phyloP scores from a whole-genome alignment of 2,888 invertebrate genomes.

The Flexamia atlantica region DNA sequence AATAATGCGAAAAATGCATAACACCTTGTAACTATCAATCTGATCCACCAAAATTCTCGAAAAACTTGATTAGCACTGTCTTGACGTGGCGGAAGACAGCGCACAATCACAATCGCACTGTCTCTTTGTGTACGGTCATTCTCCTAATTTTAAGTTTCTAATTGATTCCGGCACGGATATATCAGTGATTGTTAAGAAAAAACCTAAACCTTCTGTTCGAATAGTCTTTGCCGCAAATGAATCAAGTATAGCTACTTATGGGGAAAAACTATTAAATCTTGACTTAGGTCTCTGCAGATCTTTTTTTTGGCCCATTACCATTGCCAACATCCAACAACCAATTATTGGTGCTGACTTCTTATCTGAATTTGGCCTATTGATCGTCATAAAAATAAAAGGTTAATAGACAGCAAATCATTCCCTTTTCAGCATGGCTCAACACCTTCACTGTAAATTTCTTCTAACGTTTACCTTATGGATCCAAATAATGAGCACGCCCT shows the following conservation, averaged over 20 bases:
- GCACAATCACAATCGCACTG: constrained; percentile 24
- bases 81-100: constrained; percentile 60
- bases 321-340: constrained; percentile 63
- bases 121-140: constrained; percentile 55
- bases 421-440: not conserved
- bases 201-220: not conserved
- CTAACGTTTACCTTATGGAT: constrained; percentile 6
- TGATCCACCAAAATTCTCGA: constrained; percentile 3
- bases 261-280: constrained; percentile 49
- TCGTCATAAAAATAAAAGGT: constrained; percentile 21
- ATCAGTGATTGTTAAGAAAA: not conserved
- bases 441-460: not conserved
- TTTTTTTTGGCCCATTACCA: constrained; percentile 63
- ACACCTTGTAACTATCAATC: constrained; percentile 60
- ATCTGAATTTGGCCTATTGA: constrained; percentile 50
- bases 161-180: constrained; percentile 3
- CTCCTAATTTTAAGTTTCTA: constrained; percentile 5
- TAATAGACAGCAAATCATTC: constrained; percentile 51
- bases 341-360: constrained; percentile 66
- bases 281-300: constrained; percentile 64
- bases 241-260: constrained; percentile 63
- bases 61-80: constrained; percentile 62
- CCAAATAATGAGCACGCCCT: constrained; percentile 1
- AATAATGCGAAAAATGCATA: constrained; percentile 61
- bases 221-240: constrained; percentile 65